Evolutionary conservation across 1,140 invertebrate species (phyloP), one percentile per base, ranked within the genome.

Genomic region (Nylanderia fulva): DNA sequence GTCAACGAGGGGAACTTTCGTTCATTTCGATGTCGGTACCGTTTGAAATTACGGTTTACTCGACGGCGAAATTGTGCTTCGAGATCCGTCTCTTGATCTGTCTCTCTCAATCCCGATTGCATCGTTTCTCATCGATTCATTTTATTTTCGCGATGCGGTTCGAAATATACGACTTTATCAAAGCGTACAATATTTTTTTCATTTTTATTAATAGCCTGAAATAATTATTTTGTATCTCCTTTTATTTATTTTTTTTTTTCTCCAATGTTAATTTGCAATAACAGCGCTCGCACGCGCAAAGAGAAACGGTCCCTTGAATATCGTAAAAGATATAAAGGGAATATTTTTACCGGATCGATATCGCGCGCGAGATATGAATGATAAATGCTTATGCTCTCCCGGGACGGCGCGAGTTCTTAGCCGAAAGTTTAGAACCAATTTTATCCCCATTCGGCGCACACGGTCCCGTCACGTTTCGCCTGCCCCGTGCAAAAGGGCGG

Each of bases 351-450:
- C 52, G 66, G 52, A 72, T 82, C 77, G 77, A 82, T 82, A 82
- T 21, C 64, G 48, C 77, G 36, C 77, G 52, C 64, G 64, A n/a
- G n/a, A 6, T 42, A 58, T 80, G 66, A 82, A 82, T 82, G 77
- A 82, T 72, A 82, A 82, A 82, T 82, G 66, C 66, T 71, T 82
- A 60, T 82, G 36, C 18, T 15, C 36, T 5, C 29, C 29, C 36
- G 33, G 48, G 18, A 21, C 36, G 48, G 36, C 24, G 52, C 18
- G 24, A 45, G 36, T 60, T 72, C 52, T 82, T 42, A 33, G 66
- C 52, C 77, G 66, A 72, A 82, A 82, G 66, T 82, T 82, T 82
- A 72, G 77, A 54, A 33, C 52, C 77, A 82, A 82, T 82, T 82
- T 82, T 82, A 82, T 82, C 66, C 77, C 77, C 77, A 82, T 82